Base-by-base conservation (phyloP, 2,888 invertebrate species). In the Thereva unica region DNA sequence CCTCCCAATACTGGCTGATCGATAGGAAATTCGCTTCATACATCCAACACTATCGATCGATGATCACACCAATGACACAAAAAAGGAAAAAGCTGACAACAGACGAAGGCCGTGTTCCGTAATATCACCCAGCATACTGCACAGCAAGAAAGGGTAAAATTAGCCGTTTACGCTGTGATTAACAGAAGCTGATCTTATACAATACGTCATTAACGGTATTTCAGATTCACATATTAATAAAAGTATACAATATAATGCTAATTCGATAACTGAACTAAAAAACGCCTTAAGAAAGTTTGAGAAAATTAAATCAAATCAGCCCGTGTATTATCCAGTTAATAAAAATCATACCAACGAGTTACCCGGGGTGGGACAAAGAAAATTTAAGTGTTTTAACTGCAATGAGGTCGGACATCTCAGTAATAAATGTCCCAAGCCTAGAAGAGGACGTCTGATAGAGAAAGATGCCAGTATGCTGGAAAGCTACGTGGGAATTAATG, bases 231-330 rank as follows among this genome's bases (percentile, higher is more conserved):
- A 34, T 34, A 10, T 47, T 23, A 49, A 59, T 10, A 59, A 59
- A 35, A 35, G 38, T 34, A 59, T 59, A 8, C 59, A 37, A n/a
- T 49, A 47, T 37, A 5, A 12, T 5, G 47, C 47, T 23, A 59
- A 59, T 45, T 35, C 59, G 10, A 47, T 59, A 4, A 10, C 1
- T 37, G 45, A 47, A 34, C 35, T 45, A 37, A 45, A 57, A 23
- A 38, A 54, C 7, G 49, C 41, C 7, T 23, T 61, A n/a, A 34
- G 45, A 47, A 59, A 59, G 38, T 59, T 47, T 2, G 49, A 59
- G n/a, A 49, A 59, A n/a, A 47, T 49, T 34, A 59, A 47, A 37
- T 4, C 41, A 4, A 55, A 12, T 41, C 42, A 41, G 42, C 6
- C 23, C 12, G 40, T 12, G 4, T 1, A 3, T 57, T 37, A 23